A percentile compares a stretch with the other conserved stretches of the same genome.
Evolutionary conservation across 92 coral and sea anemone genomes (phyloP).

Genomic region (Porites rus): DNA sequence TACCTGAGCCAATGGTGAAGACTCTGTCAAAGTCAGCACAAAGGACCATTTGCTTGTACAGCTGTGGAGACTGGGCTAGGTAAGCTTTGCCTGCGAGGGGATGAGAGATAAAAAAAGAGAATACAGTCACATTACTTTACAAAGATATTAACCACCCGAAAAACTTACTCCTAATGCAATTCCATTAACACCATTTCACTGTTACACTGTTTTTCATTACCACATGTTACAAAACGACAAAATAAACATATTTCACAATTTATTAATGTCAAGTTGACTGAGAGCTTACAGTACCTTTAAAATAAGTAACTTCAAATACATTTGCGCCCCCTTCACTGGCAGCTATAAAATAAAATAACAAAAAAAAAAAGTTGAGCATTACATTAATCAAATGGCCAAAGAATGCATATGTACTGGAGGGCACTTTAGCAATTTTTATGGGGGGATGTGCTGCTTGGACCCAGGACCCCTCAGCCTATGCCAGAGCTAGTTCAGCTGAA

Average conservation of each 20-base stretch:
- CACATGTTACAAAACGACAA: too few species aligned
- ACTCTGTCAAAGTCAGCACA: constrained; percentile 96
- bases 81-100: constrained; percentile 80
- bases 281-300: constrained; percentile 68
- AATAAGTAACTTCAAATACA: constrained; percentile 96
- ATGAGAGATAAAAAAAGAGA: neutral
- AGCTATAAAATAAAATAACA: constrained; percentile 50
- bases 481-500: too few species aligned
- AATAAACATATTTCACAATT: neutral
- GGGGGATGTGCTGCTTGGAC: too few species aligned
- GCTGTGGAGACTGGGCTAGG: constrained; percentile 98
- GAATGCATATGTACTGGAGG: too few species aligned
- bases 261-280: neutral
- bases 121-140: neutral
- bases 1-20: constrained; percentile 97
- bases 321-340: constrained; percentile 99
- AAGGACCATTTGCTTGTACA: constrained; percentile 97
- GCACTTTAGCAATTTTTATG: too few species aligned
- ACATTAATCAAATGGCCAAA: too few species aligned
- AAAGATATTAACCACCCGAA: too few species aligned
- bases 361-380: neutral
- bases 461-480: too few species aligned
- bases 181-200: too few species aligned
- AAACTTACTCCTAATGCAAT: too few species aligned
- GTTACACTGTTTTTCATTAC: too few species aligned